Percentiles rank a stretch among this genome's conserved stretches.
Evolutionary conservation across 2,113 vertebrate genomes (phyloP).

Genomic region (Nettapus auritus): DNA sequence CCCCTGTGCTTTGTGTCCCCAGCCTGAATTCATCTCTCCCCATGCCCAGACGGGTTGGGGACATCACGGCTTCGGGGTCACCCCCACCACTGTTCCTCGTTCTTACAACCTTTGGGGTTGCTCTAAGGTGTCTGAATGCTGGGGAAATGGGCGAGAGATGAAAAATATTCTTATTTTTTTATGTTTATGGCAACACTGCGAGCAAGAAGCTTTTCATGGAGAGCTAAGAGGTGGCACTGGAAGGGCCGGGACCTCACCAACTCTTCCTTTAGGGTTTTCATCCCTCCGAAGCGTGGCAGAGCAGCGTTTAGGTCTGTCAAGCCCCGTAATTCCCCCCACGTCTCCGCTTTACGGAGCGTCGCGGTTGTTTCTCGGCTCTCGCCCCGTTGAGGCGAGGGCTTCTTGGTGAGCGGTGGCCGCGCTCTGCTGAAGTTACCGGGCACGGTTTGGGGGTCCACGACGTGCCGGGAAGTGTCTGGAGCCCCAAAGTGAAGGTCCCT

Average conservation of each 20-base stretch:
- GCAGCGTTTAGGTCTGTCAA: accelerated
- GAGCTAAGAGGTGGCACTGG: not conserved
- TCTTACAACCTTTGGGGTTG: too few relatives aligned
- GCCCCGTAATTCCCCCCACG: accelerated
- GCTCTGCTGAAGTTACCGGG: not conserved
- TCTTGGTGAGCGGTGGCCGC: accelerated
- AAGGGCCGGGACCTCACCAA: too few relatives aligned
- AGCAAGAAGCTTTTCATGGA: accelerated
- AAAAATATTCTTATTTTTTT: too few relatives aligned
- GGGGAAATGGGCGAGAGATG: too few relatives aligned
- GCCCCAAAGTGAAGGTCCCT: accelerated
- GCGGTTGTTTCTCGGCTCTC: not conserved
- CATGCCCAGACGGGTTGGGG: too few relatives aligned
- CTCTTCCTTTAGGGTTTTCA: not conserved
- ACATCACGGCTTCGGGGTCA: too few relatives aligned
- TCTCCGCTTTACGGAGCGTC: not conserved
- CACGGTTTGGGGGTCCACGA: not conserved
- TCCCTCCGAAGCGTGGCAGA: accelerated
- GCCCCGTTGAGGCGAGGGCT: accelerated
- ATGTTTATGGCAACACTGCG: too few relatives aligned
- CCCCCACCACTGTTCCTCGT: too few relatives aligned
- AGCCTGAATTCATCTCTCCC: too few relatives aligned
- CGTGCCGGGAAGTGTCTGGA: not conserved
- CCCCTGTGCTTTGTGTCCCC: too few relatives aligned
- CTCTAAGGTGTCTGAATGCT: too few relatives aligned